Percentiles rank a stretch among this genome's conserved stretches.
phyloP scores from a whole-genome alignment of 2,113 vertebrate species.

The Cololabis saira region DNA sequence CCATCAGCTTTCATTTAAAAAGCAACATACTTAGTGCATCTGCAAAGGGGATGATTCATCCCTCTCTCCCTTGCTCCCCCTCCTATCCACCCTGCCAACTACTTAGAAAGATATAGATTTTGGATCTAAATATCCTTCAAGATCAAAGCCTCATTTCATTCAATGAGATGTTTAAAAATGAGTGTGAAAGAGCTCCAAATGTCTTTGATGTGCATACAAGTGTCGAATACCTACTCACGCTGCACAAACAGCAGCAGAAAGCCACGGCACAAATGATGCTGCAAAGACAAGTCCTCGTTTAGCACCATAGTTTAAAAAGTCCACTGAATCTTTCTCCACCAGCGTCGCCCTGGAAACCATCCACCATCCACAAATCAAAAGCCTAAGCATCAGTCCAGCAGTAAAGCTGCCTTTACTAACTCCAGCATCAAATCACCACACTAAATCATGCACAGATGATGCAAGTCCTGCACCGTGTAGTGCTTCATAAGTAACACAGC shows the following conservation, averaged over 20 bases:
- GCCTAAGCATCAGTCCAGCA: neutral
- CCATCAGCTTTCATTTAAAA: conserved; percentile 60
- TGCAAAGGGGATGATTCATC: conserved; percentile 61
- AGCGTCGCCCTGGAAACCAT: conserved; percentile 40
- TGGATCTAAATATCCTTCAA: conserved; percentile 19
- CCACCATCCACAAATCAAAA: neutral
- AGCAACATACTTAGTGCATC: conserved; percentile 33
- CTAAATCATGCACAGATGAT: neutral
- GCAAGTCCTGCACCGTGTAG: neutral
- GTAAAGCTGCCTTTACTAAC: neutral
- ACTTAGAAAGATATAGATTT: conserved; percentile 31
- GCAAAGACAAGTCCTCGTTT: conserved; percentile 2
- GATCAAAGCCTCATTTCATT: conserved; percentile 1
- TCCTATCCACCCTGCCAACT: conserved; percentile 23
- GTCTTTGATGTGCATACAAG: conserved; percentile 18
- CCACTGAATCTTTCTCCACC: neutral
- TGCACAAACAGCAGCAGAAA: conserved; percentile 9
- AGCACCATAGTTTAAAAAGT: neutral
- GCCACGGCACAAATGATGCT: neutral
- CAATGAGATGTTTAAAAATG: neutral
- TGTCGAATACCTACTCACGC: neutral
- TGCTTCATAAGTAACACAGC: neutral
- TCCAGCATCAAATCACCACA: neutral
- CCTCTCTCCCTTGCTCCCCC: neutral
- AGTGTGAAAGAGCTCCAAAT: conserved; percentile 9